Conservation (phyloP, 2,113 vertebrate genomes). For the Turnix velox region DNA sequence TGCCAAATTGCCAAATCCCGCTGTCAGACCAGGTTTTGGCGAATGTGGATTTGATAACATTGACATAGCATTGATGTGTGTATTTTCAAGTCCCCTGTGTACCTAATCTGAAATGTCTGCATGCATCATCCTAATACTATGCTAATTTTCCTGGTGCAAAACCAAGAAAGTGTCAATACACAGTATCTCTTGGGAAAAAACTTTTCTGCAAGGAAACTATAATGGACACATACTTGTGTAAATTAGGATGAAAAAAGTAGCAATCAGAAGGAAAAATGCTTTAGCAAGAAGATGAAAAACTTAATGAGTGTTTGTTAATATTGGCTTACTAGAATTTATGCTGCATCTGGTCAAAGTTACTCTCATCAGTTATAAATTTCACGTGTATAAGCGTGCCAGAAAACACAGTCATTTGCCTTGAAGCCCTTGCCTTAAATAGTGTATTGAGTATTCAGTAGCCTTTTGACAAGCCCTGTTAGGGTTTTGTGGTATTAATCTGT, state of each 20-base stretch:
- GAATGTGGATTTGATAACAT: not conserved
- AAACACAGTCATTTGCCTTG: not conserved
- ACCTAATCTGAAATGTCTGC: not conserved
- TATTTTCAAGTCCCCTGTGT: not conserved
- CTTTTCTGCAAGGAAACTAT: not conserved
- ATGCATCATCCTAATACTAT: not conserved
- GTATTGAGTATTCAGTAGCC: not conserved
- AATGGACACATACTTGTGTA: not conserved
- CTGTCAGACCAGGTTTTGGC: not conserved
- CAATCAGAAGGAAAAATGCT: not conserved
- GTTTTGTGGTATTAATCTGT: conserved; percentile 10
- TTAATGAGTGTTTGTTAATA: not conserved
- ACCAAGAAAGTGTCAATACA: not conserved
- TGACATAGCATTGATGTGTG: not conserved
- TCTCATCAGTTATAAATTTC: not conserved
- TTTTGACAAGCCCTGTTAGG: not conserved
- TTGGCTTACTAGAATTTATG: not conserved
- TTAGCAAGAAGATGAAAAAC: not conserved
- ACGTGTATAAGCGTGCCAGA: not conserved
- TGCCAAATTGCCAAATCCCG: not conserved
- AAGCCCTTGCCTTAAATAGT: not conserved
- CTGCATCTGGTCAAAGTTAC: not conserved
- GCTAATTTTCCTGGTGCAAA: not conserved
- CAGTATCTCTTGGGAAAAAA: not conserved
- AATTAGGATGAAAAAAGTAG: not conserved